Evolutionary conservation across 2,888 invertebrate species (phyloP).

Genomic region (Polyommatus icarus): DNA sequence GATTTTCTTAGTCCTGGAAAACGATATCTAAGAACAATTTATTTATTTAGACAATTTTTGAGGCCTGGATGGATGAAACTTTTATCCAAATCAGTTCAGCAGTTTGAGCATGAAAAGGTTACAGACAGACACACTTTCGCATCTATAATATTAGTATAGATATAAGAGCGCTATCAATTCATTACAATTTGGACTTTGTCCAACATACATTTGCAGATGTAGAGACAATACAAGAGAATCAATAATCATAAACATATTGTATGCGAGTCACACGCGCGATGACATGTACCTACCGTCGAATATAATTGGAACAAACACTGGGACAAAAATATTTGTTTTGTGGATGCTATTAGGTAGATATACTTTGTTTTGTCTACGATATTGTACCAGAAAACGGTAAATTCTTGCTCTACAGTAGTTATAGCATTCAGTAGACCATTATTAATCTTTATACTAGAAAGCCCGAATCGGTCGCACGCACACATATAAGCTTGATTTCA

Average conservation of each 20-base stretch:
- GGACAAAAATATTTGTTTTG: background rate
- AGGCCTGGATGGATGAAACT: too few species aligned
- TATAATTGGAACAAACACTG: slow-evolving; percentile 22
- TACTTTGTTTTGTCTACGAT: background rate
- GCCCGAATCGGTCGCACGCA: too few species aligned
- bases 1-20: too few species aligned
- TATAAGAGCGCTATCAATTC: slow-evolving; percentile 17
- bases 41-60: too few species aligned
- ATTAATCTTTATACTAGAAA: too few species aligned
- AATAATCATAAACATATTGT: slow-evolving; percentile 15
- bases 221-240: slow-evolving; percentile 28
- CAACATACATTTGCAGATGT: slow-evolving; percentile 22
- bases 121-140: background rate
- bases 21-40: too few species aligned
- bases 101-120: background rate
- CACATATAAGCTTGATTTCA: too few species aligned
- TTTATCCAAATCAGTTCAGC: too few species aligned
- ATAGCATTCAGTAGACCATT: background rate
- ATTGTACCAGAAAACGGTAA: background rate
- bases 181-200: slow-evolving; percentile 29
- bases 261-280: slow-evolving; percentile 22
- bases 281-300: slow-evolving; percentile 26
- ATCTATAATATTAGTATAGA: background rate
- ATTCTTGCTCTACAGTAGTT: background rate
- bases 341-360: background rate